Evolutionary conservation across 2,888 invertebrate species (phyloP).

Genomic region (Eledone cirrhosa): DNA sequence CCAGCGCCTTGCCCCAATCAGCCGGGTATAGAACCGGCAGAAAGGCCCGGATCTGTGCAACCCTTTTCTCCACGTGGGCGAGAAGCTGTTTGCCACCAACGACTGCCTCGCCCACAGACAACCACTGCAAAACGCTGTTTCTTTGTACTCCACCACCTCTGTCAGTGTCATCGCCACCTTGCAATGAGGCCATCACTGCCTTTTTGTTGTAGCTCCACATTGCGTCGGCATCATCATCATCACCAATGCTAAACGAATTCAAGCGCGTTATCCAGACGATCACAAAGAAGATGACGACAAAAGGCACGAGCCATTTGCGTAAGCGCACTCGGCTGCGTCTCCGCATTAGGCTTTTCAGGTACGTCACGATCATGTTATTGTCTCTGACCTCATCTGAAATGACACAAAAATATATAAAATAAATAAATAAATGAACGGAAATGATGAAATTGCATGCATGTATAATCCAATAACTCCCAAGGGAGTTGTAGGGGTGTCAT

Average conservation of each 20-base stretch:
- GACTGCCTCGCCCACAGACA: background rate
- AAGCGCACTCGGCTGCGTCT: constrained; percentile 17
- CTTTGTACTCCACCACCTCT: background rate
- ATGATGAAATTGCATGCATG: no score
- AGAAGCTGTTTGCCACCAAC: constrained; percentile 17
- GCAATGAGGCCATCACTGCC: no score
- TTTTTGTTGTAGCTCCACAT: background rate
- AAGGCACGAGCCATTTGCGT: constrained; percentile 13
- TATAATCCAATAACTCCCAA: no score
- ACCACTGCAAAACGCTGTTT: background rate
- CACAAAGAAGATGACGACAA: background rate
- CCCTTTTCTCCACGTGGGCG: constrained; percentile 32
- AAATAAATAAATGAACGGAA: no score
- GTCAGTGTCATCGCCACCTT: no score
- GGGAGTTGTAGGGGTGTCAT: no score
- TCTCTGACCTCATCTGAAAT: no score
- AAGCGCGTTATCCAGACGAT: background rate
- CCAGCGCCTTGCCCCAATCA: constrained; percentile 50
- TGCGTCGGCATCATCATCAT: background rate
- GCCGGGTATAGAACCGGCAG: constrained; percentile 43
- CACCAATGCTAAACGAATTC: background rate
- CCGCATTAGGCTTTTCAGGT: constrained; percentile 14
- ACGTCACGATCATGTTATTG: background rate
- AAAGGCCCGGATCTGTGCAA: constrained; percentile 35
- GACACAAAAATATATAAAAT: no score